Base-by-base conservation (phyloP, 2,113 vertebrate species). In the Scomber colias region DNA sequence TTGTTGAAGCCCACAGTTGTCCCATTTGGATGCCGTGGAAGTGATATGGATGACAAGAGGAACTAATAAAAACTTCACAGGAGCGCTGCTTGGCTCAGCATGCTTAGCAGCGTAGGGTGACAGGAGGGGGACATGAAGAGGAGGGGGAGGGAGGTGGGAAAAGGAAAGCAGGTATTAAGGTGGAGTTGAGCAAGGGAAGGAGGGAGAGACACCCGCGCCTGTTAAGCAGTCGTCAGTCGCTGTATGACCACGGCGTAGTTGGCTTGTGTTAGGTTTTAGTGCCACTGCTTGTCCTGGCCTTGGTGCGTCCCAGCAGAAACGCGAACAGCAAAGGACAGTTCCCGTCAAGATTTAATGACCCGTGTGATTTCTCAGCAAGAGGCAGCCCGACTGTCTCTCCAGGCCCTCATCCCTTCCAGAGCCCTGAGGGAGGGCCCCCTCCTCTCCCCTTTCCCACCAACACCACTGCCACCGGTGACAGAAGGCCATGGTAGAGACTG, bases 261-360 rank as follows among this genome's bases (percentile, higher is more conserved):
- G 44, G 55, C 76, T 65, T 63, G 62, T 67, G 69, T 71, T 71
- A 27, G 51, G 0, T 83, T 80, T 82, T 76, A 79, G 69, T 81
- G 71, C 62, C 44, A 48, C 67, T 63, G 68, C 45, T 68, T 72
- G 62, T 66, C 55, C 54, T 45, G 46, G 61, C 72, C 35, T 81
- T 64, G 61, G 87, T 90, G 79, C 87, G 79, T 86, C 87, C 87
- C 80, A 77, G 74, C 82, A 81, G 54, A 88, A 86, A 83, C 8
- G 35, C 75, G 89, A 93, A 95, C 92, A 93, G 92, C 87, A 19
- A 94, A 95, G 93, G 94, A 95, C 90, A 77, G 80, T 84, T 88
- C 84, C 92, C 87, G 80, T 95, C 93, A 93, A 82, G 75, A 85
- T 87, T 92, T 93, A 93, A 93, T 94, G 94, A 95, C 93, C 94